These are phyloP conservation scores for Pipistrellus nathusii DNA, from an alignment of 2,797 vertebrate genomes.

Conservation along the genomic window DNA sequence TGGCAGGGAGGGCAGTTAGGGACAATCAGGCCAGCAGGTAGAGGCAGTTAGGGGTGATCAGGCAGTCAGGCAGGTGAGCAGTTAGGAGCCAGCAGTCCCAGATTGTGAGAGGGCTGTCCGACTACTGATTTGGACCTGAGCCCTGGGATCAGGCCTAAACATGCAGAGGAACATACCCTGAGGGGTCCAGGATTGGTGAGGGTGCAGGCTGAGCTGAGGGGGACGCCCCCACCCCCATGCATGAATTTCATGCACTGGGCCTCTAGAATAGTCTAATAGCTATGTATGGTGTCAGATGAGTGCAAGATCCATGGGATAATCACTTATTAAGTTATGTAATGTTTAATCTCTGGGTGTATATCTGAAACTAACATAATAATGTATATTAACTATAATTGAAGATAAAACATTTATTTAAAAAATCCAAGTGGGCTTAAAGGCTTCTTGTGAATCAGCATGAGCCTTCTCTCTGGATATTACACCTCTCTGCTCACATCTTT, in stretches of 20 bases:
- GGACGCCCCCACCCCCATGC: accelerated
- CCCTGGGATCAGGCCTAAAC: too few species aligned
- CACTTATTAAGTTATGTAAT: background rate
- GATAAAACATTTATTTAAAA: background rate
- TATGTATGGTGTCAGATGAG: background rate
- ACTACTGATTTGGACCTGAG: too few species aligned
- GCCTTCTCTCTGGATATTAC: background rate
- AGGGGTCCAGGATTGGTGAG: too few species aligned
- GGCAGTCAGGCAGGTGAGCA: too few species aligned
- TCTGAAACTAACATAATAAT: background rate
- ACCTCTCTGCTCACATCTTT: background rate
- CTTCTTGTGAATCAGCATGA: background rate
- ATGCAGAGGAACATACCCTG: too few species aligned
- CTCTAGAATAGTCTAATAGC: background rate
- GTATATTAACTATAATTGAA: background rate
- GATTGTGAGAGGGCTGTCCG: too few species aligned
- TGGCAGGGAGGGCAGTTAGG: too few species aligned
- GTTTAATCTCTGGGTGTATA: background rate
- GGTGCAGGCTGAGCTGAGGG: too few species aligned
- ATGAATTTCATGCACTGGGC: too few species aligned
- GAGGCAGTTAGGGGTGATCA: too few species aligned
- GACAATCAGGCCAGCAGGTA: too few species aligned
- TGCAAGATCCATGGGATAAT: background rate
- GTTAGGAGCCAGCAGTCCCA: too few species aligned
- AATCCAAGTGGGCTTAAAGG: background rate